phyloP scores from a whole-genome alignment of 2,797 vertebrate genomes.

The Poeciliopsis infans region DNA sequence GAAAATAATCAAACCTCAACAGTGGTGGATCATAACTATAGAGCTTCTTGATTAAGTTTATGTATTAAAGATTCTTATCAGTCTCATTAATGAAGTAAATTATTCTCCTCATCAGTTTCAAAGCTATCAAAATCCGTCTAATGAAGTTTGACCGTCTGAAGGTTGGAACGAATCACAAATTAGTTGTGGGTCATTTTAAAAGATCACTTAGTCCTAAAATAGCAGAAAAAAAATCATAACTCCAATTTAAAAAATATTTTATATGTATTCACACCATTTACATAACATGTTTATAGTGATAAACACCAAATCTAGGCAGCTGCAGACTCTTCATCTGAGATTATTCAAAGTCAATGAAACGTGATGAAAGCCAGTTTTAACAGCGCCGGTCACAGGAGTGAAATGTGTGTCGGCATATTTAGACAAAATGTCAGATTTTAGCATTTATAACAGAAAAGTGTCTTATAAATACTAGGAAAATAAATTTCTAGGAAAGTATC shows the following conservation, averaged over 20 bases:
- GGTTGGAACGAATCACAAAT: background rate
- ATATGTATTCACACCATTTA: background rate
- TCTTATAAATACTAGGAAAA: background rate
- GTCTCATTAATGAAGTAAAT: background rate
- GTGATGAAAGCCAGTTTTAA: background rate
- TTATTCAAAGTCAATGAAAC: background rate
- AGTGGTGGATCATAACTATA: background rate
- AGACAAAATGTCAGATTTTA: background rate
- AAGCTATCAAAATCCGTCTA: background rate
- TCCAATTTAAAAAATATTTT: background rate
- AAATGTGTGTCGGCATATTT: background rate
- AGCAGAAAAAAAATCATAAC: background rate
- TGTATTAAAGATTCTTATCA: background rate
- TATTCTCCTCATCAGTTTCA: background rate
- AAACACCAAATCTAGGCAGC: background rate
- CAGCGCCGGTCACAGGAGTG: background rate
- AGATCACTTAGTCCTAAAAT: background rate
- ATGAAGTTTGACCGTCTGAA: background rate
- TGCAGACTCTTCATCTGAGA: background rate
- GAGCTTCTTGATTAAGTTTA: background rate
- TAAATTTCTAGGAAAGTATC: background rate
- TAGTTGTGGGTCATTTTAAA: background rate
- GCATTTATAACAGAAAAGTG: background rate
- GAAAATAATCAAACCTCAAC: background rate
- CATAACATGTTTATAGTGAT: background rate